Percentiles rank a stretch among this genome's conserved stretches.
Evolutionary conservation across 2,888 invertebrate species (phyloP).

Genomic region (Hanleya hanleyi): DNA sequence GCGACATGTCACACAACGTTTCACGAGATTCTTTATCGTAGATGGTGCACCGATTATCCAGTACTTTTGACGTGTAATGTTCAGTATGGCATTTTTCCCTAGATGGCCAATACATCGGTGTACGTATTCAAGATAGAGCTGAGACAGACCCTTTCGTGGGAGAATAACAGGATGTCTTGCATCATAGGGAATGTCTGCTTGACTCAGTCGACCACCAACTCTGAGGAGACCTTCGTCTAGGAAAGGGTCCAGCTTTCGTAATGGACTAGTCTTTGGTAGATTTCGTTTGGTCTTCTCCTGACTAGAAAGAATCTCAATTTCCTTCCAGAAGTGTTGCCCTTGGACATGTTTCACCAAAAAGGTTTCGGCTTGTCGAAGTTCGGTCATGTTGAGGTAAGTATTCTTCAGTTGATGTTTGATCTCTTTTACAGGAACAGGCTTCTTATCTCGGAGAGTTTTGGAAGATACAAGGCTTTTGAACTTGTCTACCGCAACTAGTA

Average conservation of each 20-base stretch:
- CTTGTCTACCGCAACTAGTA: not conserved
- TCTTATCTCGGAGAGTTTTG: not conserved
- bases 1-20: not conserved
- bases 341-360: not conserved
- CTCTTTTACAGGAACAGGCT: not conserved
- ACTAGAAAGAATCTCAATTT: not conserved
- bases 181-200: not conserved
- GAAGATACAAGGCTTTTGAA: not conserved
- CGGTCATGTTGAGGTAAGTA: not conserved
- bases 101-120: not conserved
- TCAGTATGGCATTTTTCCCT: too few species aligned
- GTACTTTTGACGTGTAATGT: not conserved
- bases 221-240: not conserved
- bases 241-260: too few species aligned
- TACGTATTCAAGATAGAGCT: not conserved
- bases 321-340: not conserved
- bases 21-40: not conserved
- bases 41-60: not conserved
- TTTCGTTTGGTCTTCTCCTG: not conserved
- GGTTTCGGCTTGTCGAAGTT: not conserved
- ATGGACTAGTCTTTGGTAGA: not conserved
- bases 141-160: not conserved
- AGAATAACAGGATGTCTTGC: conserved; percentile 5
- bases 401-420: not conserved
- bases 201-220: conserved; percentile 9